These are phyloP conservation scores for Sebastes vulpes DNA, from an alignment of 2,797 vertebrate species.

Conservation along the genomic window DNA sequence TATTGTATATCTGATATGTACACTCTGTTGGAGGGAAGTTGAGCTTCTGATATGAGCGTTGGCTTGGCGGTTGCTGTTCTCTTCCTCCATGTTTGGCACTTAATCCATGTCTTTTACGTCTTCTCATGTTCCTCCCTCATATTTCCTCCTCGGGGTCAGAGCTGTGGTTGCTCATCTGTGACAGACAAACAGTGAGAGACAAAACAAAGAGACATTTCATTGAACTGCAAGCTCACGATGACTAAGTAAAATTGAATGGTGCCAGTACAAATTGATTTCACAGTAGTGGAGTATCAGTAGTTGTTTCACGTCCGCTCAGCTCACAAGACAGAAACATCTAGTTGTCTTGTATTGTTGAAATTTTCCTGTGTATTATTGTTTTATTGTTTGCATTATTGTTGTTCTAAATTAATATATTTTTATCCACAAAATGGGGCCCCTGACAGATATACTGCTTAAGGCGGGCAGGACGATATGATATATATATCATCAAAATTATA, in stretches of 20 bases:
- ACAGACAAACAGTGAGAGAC: slow-evolving; percentile 25
- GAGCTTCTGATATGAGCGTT: slow-evolving; percentile 40
- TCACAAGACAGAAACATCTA: background rate
- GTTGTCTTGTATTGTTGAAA: background rate
- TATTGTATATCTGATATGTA: slow-evolving; percentile 52
- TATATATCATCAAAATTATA: too few relatives aligned
- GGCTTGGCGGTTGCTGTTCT: slow-evolving; percentile 52
- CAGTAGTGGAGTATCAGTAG: background rate
- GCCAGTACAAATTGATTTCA: slow-evolving; percentile 17
- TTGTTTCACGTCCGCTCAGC: background rate
- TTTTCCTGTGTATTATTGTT: background rate
- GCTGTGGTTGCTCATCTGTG: slow-evolving; percentile 85
- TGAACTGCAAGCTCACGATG: slow-evolving; percentile 40
- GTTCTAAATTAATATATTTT: background rate
- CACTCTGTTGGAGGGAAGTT: slow-evolving; percentile 3
- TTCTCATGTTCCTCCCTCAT: slow-evolving; percentile 65
- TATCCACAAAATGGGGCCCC: background rate
- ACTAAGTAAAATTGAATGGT: slow-evolving; percentile 35
- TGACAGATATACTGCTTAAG: background rate
- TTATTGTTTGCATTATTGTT: too few relatives aligned
- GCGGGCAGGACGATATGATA: too few relatives aligned
- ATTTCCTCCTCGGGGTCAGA: slow-evolving; percentile 85
- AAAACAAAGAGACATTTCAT: slow-evolving; percentile 58
- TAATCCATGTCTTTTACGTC: slow-evolving; percentile 40
- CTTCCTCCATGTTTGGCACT: slow-evolving; percentile 79